Percentiles rank a stretch among this genome's conserved stretches.
phyloP scores from a whole-genome alignment of 2,797 vertebrate genomes.

The Hyperoplus immaculatus region DNA sequence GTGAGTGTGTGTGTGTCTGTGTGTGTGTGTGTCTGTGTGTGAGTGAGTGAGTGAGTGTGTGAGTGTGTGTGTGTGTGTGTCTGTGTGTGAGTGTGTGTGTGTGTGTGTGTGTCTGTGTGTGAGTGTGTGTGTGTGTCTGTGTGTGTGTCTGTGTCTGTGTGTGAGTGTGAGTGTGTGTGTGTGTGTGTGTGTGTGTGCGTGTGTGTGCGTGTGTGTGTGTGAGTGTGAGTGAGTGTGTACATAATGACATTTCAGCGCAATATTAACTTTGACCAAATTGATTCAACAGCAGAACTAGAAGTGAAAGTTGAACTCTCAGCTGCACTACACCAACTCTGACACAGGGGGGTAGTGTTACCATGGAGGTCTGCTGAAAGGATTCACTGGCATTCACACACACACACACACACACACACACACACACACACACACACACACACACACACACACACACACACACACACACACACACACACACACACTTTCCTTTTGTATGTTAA shows the following conservation, averaged over 20 bases:
- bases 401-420: constrained; percentile 1
- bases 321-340: constrained; percentile 18
- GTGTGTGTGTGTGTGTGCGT: neutral
- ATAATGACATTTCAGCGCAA: constrained; percentile 22
- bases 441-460: constrained; percentile 14
- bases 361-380: neutral
- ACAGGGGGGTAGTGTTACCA: constrained; percentile 64
- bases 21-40: too few species aligned
- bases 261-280: constrained; percentile 20
- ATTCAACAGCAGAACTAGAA: constrained; percentile 30
- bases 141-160: neutral
- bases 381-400: neutral
- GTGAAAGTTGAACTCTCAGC: neutral
- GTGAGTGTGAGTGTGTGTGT: neutral
- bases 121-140: too few species aligned
- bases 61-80: too few species aligned
- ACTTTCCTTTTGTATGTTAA: constrained; percentile 17
- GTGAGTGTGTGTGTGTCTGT: too few species aligned
- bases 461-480: constrained; percentile 5
- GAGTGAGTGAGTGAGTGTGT: too few species aligned
- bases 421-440: constrained; percentile 28
- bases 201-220: constrained; percentile 15
- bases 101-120: too few species aligned
- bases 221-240: constrained; percentile 5
- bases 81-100: too few species aligned